These are phyloP conservation scores for Tetramorium simillimum DNA, from an alignment of 1,140 invertebrate genomes.

Conservation along the genomic window DNA sequence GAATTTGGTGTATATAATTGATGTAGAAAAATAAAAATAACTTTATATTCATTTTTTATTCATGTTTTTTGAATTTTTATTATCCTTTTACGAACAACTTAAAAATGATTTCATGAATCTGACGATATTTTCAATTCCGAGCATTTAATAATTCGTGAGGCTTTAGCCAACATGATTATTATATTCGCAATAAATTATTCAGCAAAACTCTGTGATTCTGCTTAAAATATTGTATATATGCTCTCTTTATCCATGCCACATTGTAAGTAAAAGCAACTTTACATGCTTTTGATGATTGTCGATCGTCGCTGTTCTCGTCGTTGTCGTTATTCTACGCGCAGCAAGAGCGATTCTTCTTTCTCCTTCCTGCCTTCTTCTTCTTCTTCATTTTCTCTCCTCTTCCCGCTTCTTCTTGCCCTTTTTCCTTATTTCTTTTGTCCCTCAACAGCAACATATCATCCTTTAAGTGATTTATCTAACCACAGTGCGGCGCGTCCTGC, in stretches of 20 bases:
- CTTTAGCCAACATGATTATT: background rate
- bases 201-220: background rate
- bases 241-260: background rate
- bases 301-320: too few relatives aligned
- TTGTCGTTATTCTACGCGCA: background rate
- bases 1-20: too few relatives aligned
- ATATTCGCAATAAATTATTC: slow-evolving; percentile 1
- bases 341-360: background rate
- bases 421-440: background rate
- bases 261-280: background rate
- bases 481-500: too few relatives aligned
- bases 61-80: too few relatives aligned
- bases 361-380: background rate
- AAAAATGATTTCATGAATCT: too few relatives aligned
- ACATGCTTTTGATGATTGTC: background rate
- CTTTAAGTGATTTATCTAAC: background rate
- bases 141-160: background rate
- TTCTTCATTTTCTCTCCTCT: too few relatives aligned
- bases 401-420: background rate
- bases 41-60: too few relatives aligned
- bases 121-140: background rate
- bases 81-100: too few relatives aligned
- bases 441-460: background rate
- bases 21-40: too few relatives aligned
- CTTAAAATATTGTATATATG: background rate